Percentiles rank a stretch among this genome's conserved stretches.
Conservation (phyloP, 30 jellyfish, hydroid and myxozoan genomes). For the Calvadosia cruxmelitensis region DNA sequence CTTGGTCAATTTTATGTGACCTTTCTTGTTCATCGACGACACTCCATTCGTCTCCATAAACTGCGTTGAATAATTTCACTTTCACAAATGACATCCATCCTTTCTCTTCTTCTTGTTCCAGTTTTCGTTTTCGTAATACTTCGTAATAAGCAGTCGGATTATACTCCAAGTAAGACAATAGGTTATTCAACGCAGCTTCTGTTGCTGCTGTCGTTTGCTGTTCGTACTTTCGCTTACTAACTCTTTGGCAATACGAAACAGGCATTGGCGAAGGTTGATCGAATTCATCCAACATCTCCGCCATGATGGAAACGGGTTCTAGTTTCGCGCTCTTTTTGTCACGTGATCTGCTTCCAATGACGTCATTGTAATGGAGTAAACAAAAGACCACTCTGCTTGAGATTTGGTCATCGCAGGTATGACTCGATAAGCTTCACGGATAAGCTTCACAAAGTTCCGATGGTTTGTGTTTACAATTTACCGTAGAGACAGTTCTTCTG, state of each 20-base stretch:
- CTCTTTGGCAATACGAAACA: constrained; percentile 56
- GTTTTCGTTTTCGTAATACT: constrained; percentile 51
- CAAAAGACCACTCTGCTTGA: too few species aligned
- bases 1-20: constrained; percentile 5
- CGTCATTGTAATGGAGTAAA: too few species aligned
- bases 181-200: constrained; percentile 48
- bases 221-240: constrained; percentile 36
- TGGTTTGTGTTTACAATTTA: too few species aligned
- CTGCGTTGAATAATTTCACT: constrained; percentile 36
- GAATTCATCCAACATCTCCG: constrained; percentile 60
- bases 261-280: constrained; percentile 84
- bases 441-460: too few species aligned
- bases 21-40: constrained; percentile 37
- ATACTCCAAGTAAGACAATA: constrained; percentile 50
- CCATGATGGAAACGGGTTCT: too few species aligned
- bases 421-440: too few species aligned
- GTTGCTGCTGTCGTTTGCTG: constrained; percentile 44
- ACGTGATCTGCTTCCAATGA: too few species aligned
- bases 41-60: constrained; percentile 28
- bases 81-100: constrained; percentile 53
- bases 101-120: constrained; percentile 49
- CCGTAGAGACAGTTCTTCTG: too few species aligned
- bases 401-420: too few species aligned
- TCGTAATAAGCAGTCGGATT: constrained; percentile 79
- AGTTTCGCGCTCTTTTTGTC: too few species aligned